phyloP scores from a whole-genome alignment of 2,888 invertebrate genomes.

The Cecidostiba fungosa region DNA sequence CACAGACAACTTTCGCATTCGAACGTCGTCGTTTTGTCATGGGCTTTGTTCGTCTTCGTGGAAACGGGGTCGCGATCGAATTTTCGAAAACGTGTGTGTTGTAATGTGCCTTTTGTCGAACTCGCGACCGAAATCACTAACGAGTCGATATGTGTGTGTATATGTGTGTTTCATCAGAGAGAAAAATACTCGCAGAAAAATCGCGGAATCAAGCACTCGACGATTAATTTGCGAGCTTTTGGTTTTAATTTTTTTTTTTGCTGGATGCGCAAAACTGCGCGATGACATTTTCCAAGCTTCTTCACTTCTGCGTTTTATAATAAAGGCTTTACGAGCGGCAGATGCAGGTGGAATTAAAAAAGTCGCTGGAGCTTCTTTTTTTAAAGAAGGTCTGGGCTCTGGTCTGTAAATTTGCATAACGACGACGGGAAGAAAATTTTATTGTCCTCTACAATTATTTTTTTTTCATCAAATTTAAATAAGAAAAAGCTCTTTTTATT shows the following conservation, averaged over 20 bases:
- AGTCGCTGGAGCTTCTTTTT: not conserved
- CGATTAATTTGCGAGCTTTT: slow-evolving; percentile 20
- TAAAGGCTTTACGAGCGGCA: not conserved
- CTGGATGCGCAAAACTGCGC: not conserved
- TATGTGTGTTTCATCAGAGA: not conserved
- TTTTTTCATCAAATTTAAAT: not conserved
- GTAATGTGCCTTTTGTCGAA: not conserved
- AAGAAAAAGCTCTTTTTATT: not conserved
- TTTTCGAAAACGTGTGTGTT: slow-evolving; percentile 1
- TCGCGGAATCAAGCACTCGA: slow-evolving; percentile 14
- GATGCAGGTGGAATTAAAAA: not conserved
- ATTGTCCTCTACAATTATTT: not conserved
- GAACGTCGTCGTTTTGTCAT: slow-evolving; percentile 29
- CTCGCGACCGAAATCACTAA: not conserved
- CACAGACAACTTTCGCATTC: not conserved
- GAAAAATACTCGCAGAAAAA: not conserved
- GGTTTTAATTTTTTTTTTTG: not conserved
- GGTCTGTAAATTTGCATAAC: slow-evolving; percentile 1
- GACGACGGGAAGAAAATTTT: not conserved
- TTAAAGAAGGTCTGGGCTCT: not conserved
- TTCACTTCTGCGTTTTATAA: not conserved
- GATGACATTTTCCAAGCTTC: not conserved
- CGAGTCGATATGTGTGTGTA: not conserved
- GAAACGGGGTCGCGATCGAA: not conserved
- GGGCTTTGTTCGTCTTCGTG: slow-evolving; percentile 8